phyloP scores from a whole-genome alignment of 1,140 invertebrate genomes.

The Neuroterus valhalla region DNA sequence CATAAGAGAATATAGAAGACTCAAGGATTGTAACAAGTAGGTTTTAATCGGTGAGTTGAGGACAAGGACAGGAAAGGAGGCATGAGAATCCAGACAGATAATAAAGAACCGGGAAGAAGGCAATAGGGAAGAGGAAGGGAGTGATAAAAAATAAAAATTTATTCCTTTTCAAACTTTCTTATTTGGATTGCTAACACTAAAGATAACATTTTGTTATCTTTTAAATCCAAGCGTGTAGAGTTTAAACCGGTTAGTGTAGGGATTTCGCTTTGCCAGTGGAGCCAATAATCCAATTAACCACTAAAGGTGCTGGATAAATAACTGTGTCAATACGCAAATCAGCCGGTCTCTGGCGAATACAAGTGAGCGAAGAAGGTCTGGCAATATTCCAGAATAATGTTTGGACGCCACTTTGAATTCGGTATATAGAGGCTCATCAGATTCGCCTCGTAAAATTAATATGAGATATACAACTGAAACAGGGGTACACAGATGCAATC shows the following conservation, averaged over 20 bases:
- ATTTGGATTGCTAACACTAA: background rate
- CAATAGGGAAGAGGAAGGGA: too few species aligned
- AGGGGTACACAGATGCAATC: background rate
- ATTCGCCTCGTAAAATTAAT: conserved; percentile 24
- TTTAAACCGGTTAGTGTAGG: background rate
- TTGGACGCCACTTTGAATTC: conserved; percentile 11
- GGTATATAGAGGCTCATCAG: conserved; percentile 19
- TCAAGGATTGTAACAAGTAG: too few species aligned
- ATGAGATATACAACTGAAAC: background rate
- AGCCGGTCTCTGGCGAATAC: conserved; percentile 24
- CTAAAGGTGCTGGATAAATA: conserved; percentile 25
- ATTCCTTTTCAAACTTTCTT: too few species aligned
- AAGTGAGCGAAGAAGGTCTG: conserved; percentile 19
- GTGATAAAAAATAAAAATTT: too few species aligned
- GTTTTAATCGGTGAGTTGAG: too few species aligned
- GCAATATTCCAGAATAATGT: conserved; percentile 31
- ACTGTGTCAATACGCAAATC: conserved; percentile 30
- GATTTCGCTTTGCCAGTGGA: background rate
- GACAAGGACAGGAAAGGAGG: too few species aligned
- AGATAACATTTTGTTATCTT: background rate
- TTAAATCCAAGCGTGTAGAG: background rate
- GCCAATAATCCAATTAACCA: conserved; percentile 24
- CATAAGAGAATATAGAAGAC: too few species aligned
- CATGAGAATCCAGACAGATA: too few species aligned
- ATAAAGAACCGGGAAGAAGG: too few species aligned